These are phyloP conservation scores for Agrochola circellaris DNA, from an alignment of 2,888 invertebrate species.

Conservation along the genomic window DNA sequence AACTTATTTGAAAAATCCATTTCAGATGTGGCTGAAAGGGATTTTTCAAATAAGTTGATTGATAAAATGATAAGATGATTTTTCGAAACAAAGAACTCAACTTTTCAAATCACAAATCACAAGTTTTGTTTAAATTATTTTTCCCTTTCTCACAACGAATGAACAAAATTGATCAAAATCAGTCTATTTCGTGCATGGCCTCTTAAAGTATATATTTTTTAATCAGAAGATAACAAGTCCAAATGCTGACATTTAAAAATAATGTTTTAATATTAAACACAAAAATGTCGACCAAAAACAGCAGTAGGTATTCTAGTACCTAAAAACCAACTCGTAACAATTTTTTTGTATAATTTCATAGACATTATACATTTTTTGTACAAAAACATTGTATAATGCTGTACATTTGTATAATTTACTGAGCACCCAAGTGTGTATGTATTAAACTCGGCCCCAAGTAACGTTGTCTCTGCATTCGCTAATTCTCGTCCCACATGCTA, in stretches of 20 bases:
- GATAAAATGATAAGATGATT: no score
- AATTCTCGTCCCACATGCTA: conserved; percentile 49
- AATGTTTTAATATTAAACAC: neutral
- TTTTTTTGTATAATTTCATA: conserved; percentile 26
- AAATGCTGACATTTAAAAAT: neutral
- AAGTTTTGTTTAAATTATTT: no score
- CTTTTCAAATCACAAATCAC: no score
- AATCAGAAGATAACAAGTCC: neutral
- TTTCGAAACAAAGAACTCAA: no score
- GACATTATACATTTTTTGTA: conserved; percentile 11
- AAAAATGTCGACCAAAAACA: neutral
- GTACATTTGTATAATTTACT: conserved; percentile 50
- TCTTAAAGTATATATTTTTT: neutral
- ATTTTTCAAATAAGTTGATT: no score
- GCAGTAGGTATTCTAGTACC: neutral
- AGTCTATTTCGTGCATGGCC: no score
- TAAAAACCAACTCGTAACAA: neutral
- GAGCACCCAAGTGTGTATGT: conserved; percentile 37
- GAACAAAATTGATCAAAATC: no score
- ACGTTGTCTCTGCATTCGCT: conserved; percentile 47
- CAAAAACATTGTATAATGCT: conserved; percentile 33
- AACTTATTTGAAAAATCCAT: no score
- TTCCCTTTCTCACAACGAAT: no score
- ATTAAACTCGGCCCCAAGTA: conserved; percentile 23
- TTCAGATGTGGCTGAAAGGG: no score